Base-by-base conservation (phyloP, 37 sponge, comb jelly and placozoan species). In the Cladorhizidae sp. region DNA sequence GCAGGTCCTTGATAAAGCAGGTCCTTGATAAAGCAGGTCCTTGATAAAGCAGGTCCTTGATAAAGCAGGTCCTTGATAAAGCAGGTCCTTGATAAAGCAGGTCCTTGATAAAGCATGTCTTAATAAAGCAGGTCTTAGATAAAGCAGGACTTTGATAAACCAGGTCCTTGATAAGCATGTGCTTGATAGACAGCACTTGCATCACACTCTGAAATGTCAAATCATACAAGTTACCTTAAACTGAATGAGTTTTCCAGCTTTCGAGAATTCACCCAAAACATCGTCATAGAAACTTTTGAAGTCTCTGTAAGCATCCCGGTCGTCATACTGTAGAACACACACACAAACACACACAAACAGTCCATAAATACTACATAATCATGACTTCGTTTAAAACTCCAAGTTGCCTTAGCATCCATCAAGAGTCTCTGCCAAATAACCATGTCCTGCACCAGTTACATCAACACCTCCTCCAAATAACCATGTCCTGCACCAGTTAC, bases 271-370 rank as follows among this genome's bases (percentile, higher is more conserved):
- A 18, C 93, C 95, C 3, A 85, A 72, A 35, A 92, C 94, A 86
- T 99, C 99, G 28, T 89, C 75, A 61, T 90, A 96, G 73, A 99
- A 99, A 7, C 80, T 86, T 21, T 61, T 67, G 67, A 89, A 99
- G 1, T 83, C 72, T 54, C 90, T 74, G 58, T 88, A 90, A 38
- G 86, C 37, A 3, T 99, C 99, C 12, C 62, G 54, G 42, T 99
- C 99, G 31, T 96, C 96, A 80, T 86, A 88, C 99, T 99, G 72
- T 39, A 3, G 6, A 71, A 3, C 61, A 81, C n/a, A 77, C n/a
- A n/a, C n/a, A n/a, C n/a, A n/a, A n/a, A n/a, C n/a, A n/a, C n/a
- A n/a, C n/a, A n/a, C n/a, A n/a, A 39, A 49, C 41, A 38, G 25
- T 61, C n/a, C 14, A 42, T 22, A 77, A 43, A 29, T 71, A 25